phyloP scores from a whole-genome alignment of 2,888 invertebrate genomes.

The Mactromeris polynyma region DNA sequence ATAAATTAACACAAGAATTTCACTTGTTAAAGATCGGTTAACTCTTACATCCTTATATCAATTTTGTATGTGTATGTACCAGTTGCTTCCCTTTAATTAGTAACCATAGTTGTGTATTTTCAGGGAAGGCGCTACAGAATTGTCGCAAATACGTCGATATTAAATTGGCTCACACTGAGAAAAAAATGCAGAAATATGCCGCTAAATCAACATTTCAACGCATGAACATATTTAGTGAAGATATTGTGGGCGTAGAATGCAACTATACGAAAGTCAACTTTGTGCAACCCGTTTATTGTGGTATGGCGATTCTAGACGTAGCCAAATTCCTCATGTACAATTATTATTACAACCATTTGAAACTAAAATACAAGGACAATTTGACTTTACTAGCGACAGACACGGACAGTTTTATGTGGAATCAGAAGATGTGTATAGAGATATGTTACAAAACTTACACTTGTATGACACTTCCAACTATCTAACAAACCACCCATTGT shows the following conservation, averaged over 20 bases:
- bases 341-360: background rate
- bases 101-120: background rate
- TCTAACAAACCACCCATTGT: conserved; percentile 73
- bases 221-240: conserved; percentile 42
- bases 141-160: background rate
- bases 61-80: too few relatives aligned
- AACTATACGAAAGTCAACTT: conserved; percentile 34
- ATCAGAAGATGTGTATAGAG: conserved; percentile 60
- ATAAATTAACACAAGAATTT: too few relatives aligned
- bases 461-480: conserved; percentile 77
- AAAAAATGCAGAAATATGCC: conserved; percentile 15
- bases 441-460: conserved; percentile 40
- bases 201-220: conserved; percentile 42
- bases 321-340: background rate
- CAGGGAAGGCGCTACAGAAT: background rate
- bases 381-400: conserved; percentile 58
- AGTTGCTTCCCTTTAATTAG: background rate
- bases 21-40: too few relatives aligned
- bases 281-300: conserved; percentile 41
- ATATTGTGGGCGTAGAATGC: conserved; percentile 38
- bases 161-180: conserved; percentile 30
- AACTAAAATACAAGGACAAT: conserved; percentile 71
- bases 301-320: conserved; percentile 30
- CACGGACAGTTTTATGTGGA: conserved; percentile 53
- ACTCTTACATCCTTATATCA: too few relatives aligned